Percentiles rank a stretch among this genome's conserved stretches.
Evolutionary conservation across 1,140 invertebrate species (phyloP).

Genomic region (Nomia melanderi): DNA sequence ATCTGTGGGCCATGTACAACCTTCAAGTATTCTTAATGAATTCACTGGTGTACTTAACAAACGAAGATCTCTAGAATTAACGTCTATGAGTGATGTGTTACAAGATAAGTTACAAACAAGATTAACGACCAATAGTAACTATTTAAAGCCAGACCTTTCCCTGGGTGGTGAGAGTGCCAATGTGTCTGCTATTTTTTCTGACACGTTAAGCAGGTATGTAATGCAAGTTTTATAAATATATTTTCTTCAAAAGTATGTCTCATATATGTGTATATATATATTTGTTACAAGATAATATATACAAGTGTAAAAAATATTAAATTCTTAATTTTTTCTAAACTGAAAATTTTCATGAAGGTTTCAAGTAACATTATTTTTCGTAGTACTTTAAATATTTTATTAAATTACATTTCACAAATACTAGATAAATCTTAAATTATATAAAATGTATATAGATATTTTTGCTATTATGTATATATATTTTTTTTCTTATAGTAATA

Average conservation of each 20-base stretch:
- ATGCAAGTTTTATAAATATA: background rate
- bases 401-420: no score
- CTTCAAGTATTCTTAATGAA: conserved; percentile 42
- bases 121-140: conserved; percentile 19
- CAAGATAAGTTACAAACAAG: conserved; percentile 27
- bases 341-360: background rate
- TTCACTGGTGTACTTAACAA: conserved; percentile 45
- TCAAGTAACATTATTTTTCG: background rate
- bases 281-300: no score
- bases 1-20: conserved; percentile 66
- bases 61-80: conserved; percentile 61
- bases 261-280: no score
- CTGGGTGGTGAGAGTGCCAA: conserved; percentile 21
- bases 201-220: conserved; percentile 36
- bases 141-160: conserved; percentile 22
- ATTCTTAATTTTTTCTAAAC: background rate
- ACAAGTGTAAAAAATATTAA: no score
- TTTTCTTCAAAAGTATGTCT: background rate
- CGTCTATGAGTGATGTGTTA: conserved; percentile 41
- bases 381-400: background rate
- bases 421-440: background rate
- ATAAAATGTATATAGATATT: background rate
- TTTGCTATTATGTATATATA: background rate
- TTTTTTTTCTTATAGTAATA: conserved; percentile 3
- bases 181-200: conserved; percentile 19